phyloP scores from a whole-genome alignment of 1,140 invertebrate genomes.

The Copidosoma floridanum region DNA sequence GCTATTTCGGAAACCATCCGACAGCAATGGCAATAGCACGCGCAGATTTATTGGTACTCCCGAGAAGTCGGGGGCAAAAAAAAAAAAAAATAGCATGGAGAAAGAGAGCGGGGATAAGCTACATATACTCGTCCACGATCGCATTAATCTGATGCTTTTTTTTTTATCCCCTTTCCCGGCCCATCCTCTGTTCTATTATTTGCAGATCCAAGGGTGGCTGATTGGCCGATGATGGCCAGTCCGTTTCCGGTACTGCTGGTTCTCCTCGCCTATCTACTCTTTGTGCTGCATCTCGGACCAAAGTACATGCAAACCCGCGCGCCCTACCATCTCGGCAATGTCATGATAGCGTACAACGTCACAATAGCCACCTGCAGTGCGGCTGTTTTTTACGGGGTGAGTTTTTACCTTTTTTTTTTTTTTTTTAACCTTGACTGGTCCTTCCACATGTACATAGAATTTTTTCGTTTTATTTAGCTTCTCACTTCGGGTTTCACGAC shows the following conservation, averaged over 20 bases:
- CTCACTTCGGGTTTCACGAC: conserved; percentile 48
- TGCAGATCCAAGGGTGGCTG: conserved; percentile 75
- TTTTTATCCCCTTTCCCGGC: too few relatives aligned
- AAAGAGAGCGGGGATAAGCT: too few relatives aligned
- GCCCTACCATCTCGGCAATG: conserved; percentile 58
- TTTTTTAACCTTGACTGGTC: too few relatives aligned
- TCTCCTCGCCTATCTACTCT: conserved; percentile 57
- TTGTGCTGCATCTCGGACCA: conserved; percentile 64
- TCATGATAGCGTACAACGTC: conserved; percentile 63
- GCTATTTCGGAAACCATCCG: too few relatives aligned
- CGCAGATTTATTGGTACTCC: too few relatives aligned
- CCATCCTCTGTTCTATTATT: conserved; percentile 53
- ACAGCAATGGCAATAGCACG: too few relatives aligned
- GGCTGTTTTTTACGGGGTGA: conserved; percentile 57
- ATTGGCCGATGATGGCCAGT: conserved; percentile 70
- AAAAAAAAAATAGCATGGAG: too few relatives aligned
- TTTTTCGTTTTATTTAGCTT: conserved; percentile 36
- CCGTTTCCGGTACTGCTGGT: conserved; percentile 60
- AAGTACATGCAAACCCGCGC: conserved; percentile 62
- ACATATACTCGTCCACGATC: too few relatives aligned
- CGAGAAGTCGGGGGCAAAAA: too few relatives aligned
- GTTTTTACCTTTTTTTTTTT: too few relatives aligned
- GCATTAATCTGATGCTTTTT: too few relatives aligned
- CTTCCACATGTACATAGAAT: not conserved
- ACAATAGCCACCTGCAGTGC: conserved; percentile 54